Percentiles rank a stretch among this genome's conserved stretches.
phyloP scores from a whole-genome alignment of 1,140 invertebrate genomes.

The Bacillus rossius region DNA sequence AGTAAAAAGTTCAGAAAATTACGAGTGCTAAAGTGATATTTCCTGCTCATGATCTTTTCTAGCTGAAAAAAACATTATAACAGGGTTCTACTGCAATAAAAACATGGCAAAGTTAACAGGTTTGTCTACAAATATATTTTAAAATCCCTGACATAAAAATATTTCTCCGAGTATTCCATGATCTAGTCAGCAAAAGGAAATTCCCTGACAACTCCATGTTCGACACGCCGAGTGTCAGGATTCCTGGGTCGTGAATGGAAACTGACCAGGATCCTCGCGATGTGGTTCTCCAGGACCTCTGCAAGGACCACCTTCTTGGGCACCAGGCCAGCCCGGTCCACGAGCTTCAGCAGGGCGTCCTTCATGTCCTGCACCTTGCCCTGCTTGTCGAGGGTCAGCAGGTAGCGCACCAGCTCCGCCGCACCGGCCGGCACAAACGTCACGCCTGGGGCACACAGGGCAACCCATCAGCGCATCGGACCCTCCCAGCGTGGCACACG shows the following conservation, averaged over 20 bases:
- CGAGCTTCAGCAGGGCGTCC: slow-evolving; percentile 44
- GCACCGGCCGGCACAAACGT: slow-evolving; percentile 51
- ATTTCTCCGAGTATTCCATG: not conserved
- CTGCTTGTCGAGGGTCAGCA: slow-evolving; percentile 56
- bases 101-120: no score
- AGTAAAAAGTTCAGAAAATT: no score
- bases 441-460: slow-evolving; percentile 42
- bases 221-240: no score
- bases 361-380: slow-evolving; percentile 54
- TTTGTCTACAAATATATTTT: no score
- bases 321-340: slow-evolving; percentile 30
- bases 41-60: no score
- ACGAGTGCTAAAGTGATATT: no score
- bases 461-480: no score
- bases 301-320: slow-evolving; percentile 51
- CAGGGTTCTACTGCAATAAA: no score
- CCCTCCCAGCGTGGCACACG: no score
- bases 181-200: not conserved
- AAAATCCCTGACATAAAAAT: no score
- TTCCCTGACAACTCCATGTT: not conserved
- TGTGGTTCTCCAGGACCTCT: slow-evolving; percentile 59
- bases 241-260: not conserved
- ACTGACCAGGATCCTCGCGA: slow-evolving; percentile 55
- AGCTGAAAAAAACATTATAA: no score
- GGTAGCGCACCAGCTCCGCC: slow-evolving; percentile 45